Conservation (phyloP, 2,797 vertebrate species). For the Harpagifer antarcticus region DNA sequence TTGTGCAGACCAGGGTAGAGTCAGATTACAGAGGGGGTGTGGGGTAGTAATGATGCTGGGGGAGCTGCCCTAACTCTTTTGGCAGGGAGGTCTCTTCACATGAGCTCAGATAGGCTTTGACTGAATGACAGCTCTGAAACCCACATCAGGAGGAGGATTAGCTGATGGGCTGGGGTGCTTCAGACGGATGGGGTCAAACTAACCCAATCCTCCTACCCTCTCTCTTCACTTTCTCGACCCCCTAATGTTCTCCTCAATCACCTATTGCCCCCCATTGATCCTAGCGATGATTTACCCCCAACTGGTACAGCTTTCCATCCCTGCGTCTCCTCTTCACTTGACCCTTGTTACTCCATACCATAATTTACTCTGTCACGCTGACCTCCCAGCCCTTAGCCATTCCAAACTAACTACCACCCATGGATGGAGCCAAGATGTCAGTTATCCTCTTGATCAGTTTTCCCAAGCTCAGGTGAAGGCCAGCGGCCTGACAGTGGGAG, state of each 20-base stretch:
- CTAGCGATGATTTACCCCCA: slow-evolving; percentile 75
- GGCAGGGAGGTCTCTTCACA: slow-evolving; percentile 72
- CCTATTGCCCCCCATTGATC: slow-evolving; percentile 62
- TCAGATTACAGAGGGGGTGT: slow-evolving; percentile 39
- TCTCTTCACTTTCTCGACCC: slow-evolving; percentile 68
- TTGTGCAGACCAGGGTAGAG: slow-evolving; percentile 30
- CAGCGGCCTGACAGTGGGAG: slow-evolving; percentile 66
- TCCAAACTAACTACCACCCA: slow-evolving; percentile 75
- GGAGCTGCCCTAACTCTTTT: slow-evolving; percentile 43
- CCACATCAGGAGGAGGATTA: slow-evolving; percentile 73
- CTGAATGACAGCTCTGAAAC: slow-evolving; percentile 71
- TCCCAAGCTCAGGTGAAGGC: slow-evolving; percentile 66
- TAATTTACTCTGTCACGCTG: slow-evolving; percentile 76
- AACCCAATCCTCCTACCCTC: slow-evolving; percentile 47
- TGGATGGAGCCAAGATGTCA: slow-evolving; percentile 69
- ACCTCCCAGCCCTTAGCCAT: slow-evolving; percentile 68
- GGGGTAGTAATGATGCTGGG: slow-evolving; percentile 29
- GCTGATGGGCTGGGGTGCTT: slow-evolving; percentile 56
- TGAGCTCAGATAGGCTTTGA: slow-evolving; percentile 73
- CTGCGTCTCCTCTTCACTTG: slow-evolving; percentile 67
- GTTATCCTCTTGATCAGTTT: slow-evolving; percentile 60
- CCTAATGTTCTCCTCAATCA: slow-evolving; percentile 67
- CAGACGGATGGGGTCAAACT: slow-evolving; percentile 68
- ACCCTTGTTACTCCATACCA: slow-evolving; percentile 55
- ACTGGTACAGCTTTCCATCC: slow-evolving; percentile 70